These are phyloP conservation scores for Tiphia femorata DNA, from an alignment of 2,888 invertebrate genomes.

Conservation along the genomic window DNA sequence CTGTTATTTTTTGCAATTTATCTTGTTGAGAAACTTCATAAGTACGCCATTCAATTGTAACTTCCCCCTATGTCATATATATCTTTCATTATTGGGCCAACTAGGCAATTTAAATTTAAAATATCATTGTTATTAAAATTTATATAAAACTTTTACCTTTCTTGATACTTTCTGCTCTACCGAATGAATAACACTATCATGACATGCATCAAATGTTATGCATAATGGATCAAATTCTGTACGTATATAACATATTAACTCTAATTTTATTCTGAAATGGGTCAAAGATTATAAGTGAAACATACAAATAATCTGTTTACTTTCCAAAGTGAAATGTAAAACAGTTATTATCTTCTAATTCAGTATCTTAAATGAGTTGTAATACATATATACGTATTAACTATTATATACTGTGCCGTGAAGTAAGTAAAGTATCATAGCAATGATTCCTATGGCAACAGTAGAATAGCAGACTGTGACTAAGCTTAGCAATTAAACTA, in stretches of 20 bases:
- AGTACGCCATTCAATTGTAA: slow-evolving; percentile 79
- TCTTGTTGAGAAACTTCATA: slow-evolving; percentile 74
- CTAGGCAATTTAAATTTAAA: too few species aligned
- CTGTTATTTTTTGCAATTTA: slow-evolving; percentile 75
- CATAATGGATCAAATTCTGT: slow-evolving; percentile 91
- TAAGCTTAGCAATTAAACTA: background rate
- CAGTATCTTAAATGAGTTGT: too few species aligned
- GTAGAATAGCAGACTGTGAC: slow-evolving; percentile 4
- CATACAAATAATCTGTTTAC: background rate
- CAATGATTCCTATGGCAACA: slow-evolving; percentile 35
- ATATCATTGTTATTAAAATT: slow-evolving; percentile 16
- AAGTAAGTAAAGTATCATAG: too few species aligned
- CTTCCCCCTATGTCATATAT: slow-evolving; percentile 71
- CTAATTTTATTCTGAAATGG: slow-evolving; percentile 78
- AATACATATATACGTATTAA: background rate
- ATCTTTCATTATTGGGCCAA: slow-evolving; percentile 6
- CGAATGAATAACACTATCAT: slow-evolving; percentile 80
- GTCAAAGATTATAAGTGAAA: background rate
- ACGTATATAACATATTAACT: slow-evolving; percentile 83
- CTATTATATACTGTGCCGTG: too few species aligned
- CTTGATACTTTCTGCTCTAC: slow-evolving; percentile 86
- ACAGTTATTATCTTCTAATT: too few species aligned
- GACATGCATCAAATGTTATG: slow-evolving; percentile 81
- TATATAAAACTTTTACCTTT: slow-evolving; percentile 69
- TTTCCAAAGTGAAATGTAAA: background rate